A percentile compares a stretch with the other conserved stretches of the same genome.
Evolutionary conservation across 53 echinoderm and acorn worm species (phyloP).

Genomic region (Echinarachnius parma): DNA sequence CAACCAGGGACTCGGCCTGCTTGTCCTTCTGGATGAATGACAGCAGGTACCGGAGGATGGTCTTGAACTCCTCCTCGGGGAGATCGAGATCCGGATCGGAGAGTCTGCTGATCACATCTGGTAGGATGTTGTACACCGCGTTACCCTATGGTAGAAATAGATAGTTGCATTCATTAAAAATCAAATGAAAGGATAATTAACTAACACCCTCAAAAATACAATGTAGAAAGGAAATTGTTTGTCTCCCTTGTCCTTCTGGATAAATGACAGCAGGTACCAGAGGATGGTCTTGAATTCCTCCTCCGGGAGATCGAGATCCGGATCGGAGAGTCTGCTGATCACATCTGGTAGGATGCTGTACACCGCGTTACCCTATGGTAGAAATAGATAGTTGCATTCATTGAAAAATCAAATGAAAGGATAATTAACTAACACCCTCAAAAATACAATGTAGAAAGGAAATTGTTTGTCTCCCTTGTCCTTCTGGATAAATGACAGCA

Average conservation of each 20-base stretch:
- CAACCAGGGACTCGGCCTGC: conserved; percentile 88
- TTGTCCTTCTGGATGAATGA: conserved; percentile 97
- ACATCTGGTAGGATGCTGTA: conserved; percentile 98
- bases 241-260: no score
- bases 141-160: no score
- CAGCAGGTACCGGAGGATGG: conserved; percentile 86
- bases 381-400: no score
- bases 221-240: no score
- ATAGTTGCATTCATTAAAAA: no score
- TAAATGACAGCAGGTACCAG: no score
- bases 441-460: no score
- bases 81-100: conserved; percentile 89
- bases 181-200: no score
- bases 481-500: conserved; percentile 91
- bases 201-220: no score
- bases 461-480: conserved; percentile 81
- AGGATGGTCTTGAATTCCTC: conserved; percentile 87
- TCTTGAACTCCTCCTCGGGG: conserved; percentile 85
- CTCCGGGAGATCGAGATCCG: conserved; percentile 78
- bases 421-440: no score
- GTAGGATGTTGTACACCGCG: conserved; percentile 97
- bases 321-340: conserved; percentile 93
- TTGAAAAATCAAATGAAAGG: no score
- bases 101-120: conserved; percentile 90
- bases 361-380: conserved; percentile 97